Evolutionary conservation across 2,113 vertebrate species (phyloP), one percentile per base, ranked within the genome.

Genomic region (Colaptes auratus): DNA sequence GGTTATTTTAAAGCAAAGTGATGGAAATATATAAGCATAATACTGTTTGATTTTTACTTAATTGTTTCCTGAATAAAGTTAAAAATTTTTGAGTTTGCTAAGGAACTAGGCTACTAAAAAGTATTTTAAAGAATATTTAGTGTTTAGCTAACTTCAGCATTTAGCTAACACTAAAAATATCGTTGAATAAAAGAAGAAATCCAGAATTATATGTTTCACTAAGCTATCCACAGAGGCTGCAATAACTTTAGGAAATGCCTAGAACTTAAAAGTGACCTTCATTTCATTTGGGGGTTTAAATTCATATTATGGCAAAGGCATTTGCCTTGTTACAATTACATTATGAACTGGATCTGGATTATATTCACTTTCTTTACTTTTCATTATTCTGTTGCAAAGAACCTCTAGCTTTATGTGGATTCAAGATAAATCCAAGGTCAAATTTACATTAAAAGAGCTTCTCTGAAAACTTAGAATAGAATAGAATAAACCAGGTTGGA

Each of bases 381-480:
- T 84, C 63, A 90, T 95, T 95, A 79, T 66, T 90, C 58, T 72
- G 7, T 58, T 58, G 10, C 39, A 75, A 27, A 82, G 66, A 88
- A 67, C 8, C 18, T 86, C 53, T 71, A n/a, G 61, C 6, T 90
- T 96, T 72, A 72, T 24, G 24, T 82, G 77, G 55, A 92, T 84
- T 79, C 63, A 46, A 82, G 59, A 89, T 84, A 96, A 95, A 92
- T 50, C 44, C 3, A 11, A 93, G 53, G 35, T 89, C 44, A 94
- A 92, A 93, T 93, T 94, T 89, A 88, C n/a, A 81, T 79, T 89
- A 46, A 35, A 85, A 73, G 55, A 66, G 11, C 7, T 90, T 87
- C 80, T 70, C 55, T 59, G 63, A 82, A 90, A n/a, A n/a, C n/a
- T n/a, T n/a, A n/a, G n/a, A n/a, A n/a, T n/a, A n/a, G n/a, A n/a